Evolutionary conservation across 2,797 vertebrate species (phyloP), one percentile per base, ranked within the genome.

Genomic region (Urophycis tenuis): DNA sequence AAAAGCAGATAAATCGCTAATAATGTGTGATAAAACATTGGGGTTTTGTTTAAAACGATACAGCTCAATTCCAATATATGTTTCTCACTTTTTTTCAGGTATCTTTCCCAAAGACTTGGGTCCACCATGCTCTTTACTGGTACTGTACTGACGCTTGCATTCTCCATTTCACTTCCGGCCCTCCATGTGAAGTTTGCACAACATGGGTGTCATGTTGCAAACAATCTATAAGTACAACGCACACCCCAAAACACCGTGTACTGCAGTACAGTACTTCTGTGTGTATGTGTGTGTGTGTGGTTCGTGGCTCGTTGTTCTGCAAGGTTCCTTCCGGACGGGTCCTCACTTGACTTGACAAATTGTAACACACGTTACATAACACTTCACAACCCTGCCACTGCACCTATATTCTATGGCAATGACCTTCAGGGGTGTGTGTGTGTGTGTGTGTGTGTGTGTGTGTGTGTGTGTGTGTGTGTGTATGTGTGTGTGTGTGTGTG

Each of bases 391-490:
- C 73, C 12, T 73, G 11, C 10, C 36, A 70, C 67, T 70, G 29
- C 8, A 10, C 64, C 19, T 31, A 69, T 25, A 69, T 25, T 30
- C 35, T 69, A 32, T 22, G 10, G 33, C 19, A 64, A 35, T 5
- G 6, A 79, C 77, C 71, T 81, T 80, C 41, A 74, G 49, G 17
- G 33, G 74, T 32, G 71, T n/a, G 36, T 69, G 67, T 67, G 32
- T 67, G 41, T 45, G 39, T 53, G 73, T 49, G 73, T 53, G 73
- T 49, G 74, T 60, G 31, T 64, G 74, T 34, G 45, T 60, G 74
- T 74, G 45, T 72, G 64, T 67, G 75, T 41, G 77, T 64, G 80
- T 78, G 81, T 32, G 73, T 73, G 74, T 32, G 71, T n/a, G 36
- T 69, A 45, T 67, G 32, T 67, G 41, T 45, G 39, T 53, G 73